phyloP scores from a whole-genome alignment of 2,113 vertebrate genomes.

The Haemorhous mexicanus region DNA sequence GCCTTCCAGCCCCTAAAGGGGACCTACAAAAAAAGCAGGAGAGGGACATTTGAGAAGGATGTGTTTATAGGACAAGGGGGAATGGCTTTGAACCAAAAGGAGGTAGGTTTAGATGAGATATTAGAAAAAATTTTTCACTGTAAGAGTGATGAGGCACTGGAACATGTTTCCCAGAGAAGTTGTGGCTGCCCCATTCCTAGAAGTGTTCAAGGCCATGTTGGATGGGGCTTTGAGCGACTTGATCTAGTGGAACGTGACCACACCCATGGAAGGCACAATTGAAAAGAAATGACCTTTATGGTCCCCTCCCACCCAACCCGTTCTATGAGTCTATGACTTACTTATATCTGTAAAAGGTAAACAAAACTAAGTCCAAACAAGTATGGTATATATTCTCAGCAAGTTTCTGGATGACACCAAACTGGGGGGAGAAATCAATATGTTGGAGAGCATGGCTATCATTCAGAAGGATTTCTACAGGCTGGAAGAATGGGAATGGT shows the following conservation, averaged over 20 bases:
- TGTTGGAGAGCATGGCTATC: background rate
- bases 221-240: background rate
- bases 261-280: background rate
- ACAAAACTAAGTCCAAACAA: background rate
- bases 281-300: background rate
- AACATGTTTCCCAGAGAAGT: background rate
- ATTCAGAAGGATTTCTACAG: background rate
- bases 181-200: background rate
- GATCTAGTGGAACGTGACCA: accelerated
- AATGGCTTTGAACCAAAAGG: background rate
- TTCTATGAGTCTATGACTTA: background rate
- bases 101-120: background rate
- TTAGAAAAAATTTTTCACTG: background rate
- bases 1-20: background rate
- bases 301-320: background rate
- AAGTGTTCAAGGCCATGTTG: background rate
- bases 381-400: background rate
- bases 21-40: background rate
- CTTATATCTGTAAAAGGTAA: background rate
- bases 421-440: background rate
- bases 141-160: background rate
- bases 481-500: background rate
- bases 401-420: background rate
- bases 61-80: accelerated
- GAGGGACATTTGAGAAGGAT: background rate